Conservation (phyloP, 2,113 vertebrate species). For the Ifrita kowaldi region DNA sequence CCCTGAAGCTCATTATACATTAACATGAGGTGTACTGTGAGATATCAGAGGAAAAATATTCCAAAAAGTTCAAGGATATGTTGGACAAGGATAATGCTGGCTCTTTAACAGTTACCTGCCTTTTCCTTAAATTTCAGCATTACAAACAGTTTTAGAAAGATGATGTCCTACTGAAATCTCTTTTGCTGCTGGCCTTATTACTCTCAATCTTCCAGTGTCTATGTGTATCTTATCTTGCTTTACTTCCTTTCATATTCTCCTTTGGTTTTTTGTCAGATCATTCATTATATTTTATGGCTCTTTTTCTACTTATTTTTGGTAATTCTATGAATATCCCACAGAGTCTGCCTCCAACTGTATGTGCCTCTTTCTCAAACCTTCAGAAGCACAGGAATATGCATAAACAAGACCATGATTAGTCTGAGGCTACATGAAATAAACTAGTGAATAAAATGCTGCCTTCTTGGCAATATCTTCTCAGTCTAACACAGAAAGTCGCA, state of each 20-base stretch:
- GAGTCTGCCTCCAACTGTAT: neutral
- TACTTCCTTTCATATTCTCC: neutral
- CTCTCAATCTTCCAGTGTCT: neutral
- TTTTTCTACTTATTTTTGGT: neutral
- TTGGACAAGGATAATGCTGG: neutral
- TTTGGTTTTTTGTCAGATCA: neutral
- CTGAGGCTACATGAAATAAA: neutral
- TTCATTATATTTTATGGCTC: neutral
- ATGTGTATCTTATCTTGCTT: neutral
- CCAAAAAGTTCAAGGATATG: neutral
- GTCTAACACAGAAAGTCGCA: neutral
- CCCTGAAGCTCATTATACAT: neutral
- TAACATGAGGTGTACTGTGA: neutral
- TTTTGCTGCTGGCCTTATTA: neutral
- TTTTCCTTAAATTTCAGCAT: neutral
- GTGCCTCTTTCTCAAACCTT: neutral
- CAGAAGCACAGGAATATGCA: rapidly evolving
- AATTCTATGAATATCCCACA: neutral
- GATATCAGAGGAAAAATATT: neutral
- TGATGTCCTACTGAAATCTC: neutral
- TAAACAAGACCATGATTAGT: neutral
- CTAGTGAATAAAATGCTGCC: neutral
- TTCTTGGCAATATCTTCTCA: neutral
- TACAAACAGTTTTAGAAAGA: neutral
- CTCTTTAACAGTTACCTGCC: neutral